phyloP scores from a whole-genome alignment of 2,888 invertebrate genomes.

The Drosophila testacea region DNA sequence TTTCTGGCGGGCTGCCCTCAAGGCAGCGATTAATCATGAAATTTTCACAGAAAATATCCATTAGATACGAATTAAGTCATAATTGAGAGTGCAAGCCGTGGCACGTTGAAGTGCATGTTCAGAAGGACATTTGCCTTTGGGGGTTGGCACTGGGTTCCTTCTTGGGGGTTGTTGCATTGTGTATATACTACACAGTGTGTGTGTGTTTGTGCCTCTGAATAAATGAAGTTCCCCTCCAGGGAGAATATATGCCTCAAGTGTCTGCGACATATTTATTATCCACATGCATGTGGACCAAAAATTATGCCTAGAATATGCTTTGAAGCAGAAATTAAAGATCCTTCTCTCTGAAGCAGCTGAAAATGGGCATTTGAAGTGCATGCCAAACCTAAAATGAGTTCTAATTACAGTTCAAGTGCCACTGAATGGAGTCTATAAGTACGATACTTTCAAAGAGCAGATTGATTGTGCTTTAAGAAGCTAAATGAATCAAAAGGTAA shows the following conservation, averaged over 20 bases:
- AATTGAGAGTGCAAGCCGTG: slow-evolving; percentile 78
- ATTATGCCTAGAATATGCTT: slow-evolving; percentile 52
- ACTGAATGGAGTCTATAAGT: not conserved
- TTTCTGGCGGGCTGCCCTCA: slow-evolving; percentile 47
- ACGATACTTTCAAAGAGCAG: not conserved
- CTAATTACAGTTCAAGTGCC: slow-evolving; percentile 64
- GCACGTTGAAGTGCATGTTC: slow-evolving; percentile 69
- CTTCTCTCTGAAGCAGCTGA: slow-evolving; percentile 19
- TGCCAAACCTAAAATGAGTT: slow-evolving; percentile 30
- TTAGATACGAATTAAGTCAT: slow-evolving; percentile 83
- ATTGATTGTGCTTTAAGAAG: not conserved
- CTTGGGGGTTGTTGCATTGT: slow-evolving; percentile 31
- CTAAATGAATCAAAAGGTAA: too few species aligned
- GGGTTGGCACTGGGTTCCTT: slow-evolving; percentile 35
- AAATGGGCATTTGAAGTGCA: slow-evolving; percentile 23
- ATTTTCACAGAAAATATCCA: slow-evolving; percentile 80
- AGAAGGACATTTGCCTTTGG: slow-evolving; percentile 32
- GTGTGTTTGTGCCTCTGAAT: slow-evolving; percentile 53
- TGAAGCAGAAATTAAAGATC: slow-evolving; percentile 53
- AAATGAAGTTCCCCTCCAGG: slow-evolving; percentile 53
- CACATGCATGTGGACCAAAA: slow-evolving; percentile 45
- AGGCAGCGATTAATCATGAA: slow-evolving; percentile 79
- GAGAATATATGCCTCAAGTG: slow-evolving; percentile 61
- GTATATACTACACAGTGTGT: slow-evolving; percentile 9
- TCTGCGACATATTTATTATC: slow-evolving; percentile 72